Evolutionary conservation across 2,797 vertebrate species (phyloP), one percentile per base, ranked within the genome.

Genomic region (Brachyrhaphis roseni): DNA sequence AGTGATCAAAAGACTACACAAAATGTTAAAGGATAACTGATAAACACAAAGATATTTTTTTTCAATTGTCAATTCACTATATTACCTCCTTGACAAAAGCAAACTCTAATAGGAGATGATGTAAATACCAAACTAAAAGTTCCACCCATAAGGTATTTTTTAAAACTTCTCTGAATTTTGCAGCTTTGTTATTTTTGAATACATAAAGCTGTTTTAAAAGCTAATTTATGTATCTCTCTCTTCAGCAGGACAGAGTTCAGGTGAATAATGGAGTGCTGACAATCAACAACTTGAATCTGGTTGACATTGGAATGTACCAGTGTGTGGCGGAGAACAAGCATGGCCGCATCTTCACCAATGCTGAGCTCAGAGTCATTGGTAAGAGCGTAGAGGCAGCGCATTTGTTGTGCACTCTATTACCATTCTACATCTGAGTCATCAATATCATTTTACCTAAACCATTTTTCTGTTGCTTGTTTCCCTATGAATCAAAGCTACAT

Each of bases 281-380:
- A 13, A 97, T 99, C 82, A 94, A 88, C 6, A 94, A 93, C 16
- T 89, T 98, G 89, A 97, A 95, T 75, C 94, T 97, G 79, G 94
- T 95, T 0, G 98, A 99, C 8, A 96, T 97, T 0, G 98, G 97
- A 75, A 98, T 99, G 97, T 99, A 99, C 88, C 98, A 99, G 90
- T 99, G 98, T 8, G 94, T 98, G 72, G 97, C 98, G 0, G 98
- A 98, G 91, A 99, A 99, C 93, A 96, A 96, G 51, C 96, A 99
- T 0, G 98, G 98, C 0, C 86, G 94, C 76, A 94, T 98, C 78
- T 97, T 97, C 78, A 91, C 97, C 96, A 99, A 96, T 0, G 96
- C 97, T 0, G 97, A 99, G 86, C 97, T 99, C 8, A 92, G 94
- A 51, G 97, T 99, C 77, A 94, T 97, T 7, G 98, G 98, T 99